phyloP scores from a whole-genome alignment of 2,888 invertebrate genomes.

The Conomelus anceps region DNA sequence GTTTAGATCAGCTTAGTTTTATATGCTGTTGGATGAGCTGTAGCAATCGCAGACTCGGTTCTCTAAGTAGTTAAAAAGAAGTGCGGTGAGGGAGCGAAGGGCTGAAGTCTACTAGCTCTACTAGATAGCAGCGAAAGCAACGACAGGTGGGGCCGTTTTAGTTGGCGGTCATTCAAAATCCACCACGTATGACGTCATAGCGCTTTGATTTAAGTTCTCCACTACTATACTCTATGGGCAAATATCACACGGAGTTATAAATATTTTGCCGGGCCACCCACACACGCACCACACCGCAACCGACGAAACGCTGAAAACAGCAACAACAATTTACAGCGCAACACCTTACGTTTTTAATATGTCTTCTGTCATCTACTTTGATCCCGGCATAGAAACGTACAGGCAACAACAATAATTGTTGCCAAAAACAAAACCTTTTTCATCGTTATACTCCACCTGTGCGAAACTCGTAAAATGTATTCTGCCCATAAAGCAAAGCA shows the following conservation, averaged over 20 bases:
- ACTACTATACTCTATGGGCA: neutral
- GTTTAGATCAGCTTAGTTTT: neutral
- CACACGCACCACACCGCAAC: neutral
- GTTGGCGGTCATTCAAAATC: neutral
- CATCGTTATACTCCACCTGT: too few species aligned
- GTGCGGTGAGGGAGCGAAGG: neutral
- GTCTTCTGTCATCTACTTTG: neutral
- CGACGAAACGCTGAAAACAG: neutral
- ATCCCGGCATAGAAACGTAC: neutral
- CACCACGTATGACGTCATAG: neutral
- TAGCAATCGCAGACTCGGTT: neutral
- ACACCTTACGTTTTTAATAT: neutral
- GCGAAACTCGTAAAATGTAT: too few species aligned
- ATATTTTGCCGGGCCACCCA: neutral
- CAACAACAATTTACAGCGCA: neutral
- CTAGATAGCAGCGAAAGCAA: neutral
- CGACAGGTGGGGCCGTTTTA: neutral
- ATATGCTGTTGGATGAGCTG: neutral
- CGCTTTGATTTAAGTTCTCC: neutral
- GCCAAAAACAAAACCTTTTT: too few species aligned
- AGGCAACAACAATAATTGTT: neutral
- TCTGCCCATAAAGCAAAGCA: too few species aligned
- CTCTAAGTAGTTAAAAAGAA: neutral
- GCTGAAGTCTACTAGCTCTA: neutral
- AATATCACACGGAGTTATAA: neutral